Evolutionary conservation across 1,140 invertebrate species (phyloP).

Genomic region (Pseudomyrmex concolor): DNA sequence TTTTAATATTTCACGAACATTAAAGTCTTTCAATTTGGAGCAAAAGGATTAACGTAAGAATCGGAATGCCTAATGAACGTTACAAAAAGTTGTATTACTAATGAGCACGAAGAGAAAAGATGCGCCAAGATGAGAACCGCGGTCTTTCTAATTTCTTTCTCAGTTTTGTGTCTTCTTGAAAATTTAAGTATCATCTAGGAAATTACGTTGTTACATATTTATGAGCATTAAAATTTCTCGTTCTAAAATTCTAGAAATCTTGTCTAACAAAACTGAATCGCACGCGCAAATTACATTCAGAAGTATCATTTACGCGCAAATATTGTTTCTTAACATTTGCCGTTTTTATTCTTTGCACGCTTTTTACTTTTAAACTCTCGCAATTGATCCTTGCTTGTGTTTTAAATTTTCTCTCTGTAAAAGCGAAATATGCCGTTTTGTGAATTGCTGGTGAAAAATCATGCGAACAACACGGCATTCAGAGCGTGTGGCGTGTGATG

Average conservation of each 20-base stretch:
- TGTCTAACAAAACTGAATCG: no score
- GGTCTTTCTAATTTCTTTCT: background rate
- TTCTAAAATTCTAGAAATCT: no score
- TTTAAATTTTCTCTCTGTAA: conserved; percentile 19
- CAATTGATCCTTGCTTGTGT: background rate
- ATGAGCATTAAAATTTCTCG: conserved; percentile 3
- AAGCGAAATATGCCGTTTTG: conserved; percentile 1
- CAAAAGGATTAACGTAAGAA: conserved; percentile 79
- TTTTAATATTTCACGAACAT: background rate
- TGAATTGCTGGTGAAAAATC: conserved; percentile 53
- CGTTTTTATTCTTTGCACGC: background rate
- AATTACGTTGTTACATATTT: background rate
- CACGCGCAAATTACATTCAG: no score
- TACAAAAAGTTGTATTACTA: conserved; percentile 81
- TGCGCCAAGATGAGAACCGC: conserved; percentile 25
- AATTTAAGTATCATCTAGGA: background rate
- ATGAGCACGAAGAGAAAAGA: conserved; percentile 71
- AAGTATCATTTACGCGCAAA: no score
- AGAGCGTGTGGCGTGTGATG: conserved; percentile 51
- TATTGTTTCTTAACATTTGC: no score
- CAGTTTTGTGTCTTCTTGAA: conserved; percentile 1
- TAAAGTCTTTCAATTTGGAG: conserved; percentile 44
- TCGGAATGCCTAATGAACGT: conserved; percentile 83
- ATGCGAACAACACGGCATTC: conserved; percentile 36
- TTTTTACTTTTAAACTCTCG: conserved; percentile 4